A percentile compares a stretch with the other conserved stretches of the same genome.
phyloP scores from a whole-genome alignment of 1,140 invertebrate genomes.

The Argopecten irradians region DNA sequence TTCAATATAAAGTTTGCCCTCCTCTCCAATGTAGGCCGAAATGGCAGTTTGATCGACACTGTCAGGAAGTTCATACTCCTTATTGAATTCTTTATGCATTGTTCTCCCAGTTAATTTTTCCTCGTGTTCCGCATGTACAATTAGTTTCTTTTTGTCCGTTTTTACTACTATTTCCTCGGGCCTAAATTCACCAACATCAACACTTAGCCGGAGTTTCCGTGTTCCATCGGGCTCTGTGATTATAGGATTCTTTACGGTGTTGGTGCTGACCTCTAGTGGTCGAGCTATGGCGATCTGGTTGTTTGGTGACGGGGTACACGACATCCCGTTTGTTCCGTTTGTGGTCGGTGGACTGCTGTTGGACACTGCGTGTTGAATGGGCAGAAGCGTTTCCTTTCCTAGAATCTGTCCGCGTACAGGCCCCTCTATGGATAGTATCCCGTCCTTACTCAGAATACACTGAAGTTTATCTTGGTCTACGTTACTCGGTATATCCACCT shows the following conservation, averaged over 20 bases:
- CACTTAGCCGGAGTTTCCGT: constrained; percentile 68
- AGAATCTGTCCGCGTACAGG: constrained; percentile 59
- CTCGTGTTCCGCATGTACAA: constrained; percentile 75
- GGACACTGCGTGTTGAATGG: constrained; percentile 54
- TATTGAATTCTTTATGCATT: constrained; percentile 75
- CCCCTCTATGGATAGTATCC: constrained; percentile 72
- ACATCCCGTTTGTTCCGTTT: constrained; percentile 32
- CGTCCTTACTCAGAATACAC: constrained; percentile 73
- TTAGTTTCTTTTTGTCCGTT: constrained; percentile 73
- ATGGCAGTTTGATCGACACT: constrained; percentile 74
- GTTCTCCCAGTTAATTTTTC: constrained; percentile 72
- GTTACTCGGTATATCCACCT: constrained; percentile 73
- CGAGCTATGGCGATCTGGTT: constrained; percentile 51
- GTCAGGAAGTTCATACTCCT: constrained; percentile 76
- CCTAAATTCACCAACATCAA: constrained; percentile 73
- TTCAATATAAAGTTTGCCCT: constrained; percentile 74
- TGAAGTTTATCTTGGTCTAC: constrained; percentile 72
- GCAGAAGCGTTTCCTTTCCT: constrained; percentile 56
- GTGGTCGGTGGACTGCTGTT: constrained; percentile 34
- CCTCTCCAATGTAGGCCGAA: constrained; percentile 73
- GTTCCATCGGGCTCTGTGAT: constrained; percentile 72
- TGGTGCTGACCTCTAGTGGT: constrained; percentile 62
- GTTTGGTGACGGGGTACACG: constrained; percentile 33
- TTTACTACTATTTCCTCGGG: constrained; percentile 75
- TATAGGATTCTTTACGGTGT: constrained; percentile 70